phyloP scores from a whole-genome alignment of 2,888 invertebrate species.

The Trichogramma evanescens region DNA sequence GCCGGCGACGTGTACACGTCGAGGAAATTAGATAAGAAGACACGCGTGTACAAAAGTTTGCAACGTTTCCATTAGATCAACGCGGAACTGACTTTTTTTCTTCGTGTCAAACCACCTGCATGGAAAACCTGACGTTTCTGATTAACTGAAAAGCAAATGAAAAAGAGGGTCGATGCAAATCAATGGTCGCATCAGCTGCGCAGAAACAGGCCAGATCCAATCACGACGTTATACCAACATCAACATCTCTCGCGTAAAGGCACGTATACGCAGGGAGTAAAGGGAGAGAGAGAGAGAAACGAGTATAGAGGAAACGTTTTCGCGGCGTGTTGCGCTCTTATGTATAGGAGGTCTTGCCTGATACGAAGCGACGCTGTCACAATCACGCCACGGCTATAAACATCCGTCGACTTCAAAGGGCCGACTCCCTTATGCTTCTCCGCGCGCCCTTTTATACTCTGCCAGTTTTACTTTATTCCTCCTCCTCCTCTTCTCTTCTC shows the following conservation, averaged over 20 bases:
- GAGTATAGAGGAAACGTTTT: constrained; percentile 24
- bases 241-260: too few species aligned
- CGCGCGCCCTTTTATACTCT: constrained; percentile 8
- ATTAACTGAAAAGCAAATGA: not conserved
- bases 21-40: constrained; percentile 11
- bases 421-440: constrained; percentile 18
- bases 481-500: constrained; percentile 4
- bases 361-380: constrained; percentile 28
- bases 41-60: not conserved
- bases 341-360: constrained; percentile 12
- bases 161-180: not conserved
- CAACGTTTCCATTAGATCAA: not conserved
- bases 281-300: constrained; percentile 2
- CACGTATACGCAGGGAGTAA: not conserved
- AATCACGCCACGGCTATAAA: constrained; percentile 34
- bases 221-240: too few species aligned
- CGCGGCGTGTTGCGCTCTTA: constrained; percentile 9
- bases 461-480: constrained; percentile 17
- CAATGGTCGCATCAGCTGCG: not conserved
- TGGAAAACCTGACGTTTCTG: not conserved
- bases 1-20: constrained; percentile 10
- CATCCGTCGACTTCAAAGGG: constrained; percentile 34
- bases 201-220: too few species aligned
- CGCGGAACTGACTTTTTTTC: too few species aligned
- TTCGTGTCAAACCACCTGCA: not conserved